Percentiles rank a stretch among this genome's conserved stretches.
Evolutionary conservation across 2,113 vertebrate species (phyloP).

Genomic region (Anguilla japonica): DNA sequence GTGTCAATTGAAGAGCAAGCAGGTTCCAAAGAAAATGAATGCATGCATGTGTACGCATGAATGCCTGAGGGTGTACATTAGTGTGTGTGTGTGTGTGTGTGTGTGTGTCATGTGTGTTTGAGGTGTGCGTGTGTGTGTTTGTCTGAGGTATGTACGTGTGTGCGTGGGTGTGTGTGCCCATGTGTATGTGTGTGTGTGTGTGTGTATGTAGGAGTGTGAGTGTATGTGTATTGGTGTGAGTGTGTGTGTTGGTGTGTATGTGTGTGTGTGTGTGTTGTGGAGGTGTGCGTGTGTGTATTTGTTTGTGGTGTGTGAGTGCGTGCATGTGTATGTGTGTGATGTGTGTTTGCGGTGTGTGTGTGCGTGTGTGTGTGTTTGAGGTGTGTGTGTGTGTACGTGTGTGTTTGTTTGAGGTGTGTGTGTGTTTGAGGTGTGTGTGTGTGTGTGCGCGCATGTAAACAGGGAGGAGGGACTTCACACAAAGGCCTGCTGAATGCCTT

Average conservation of each 20-base stretch:
- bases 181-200: not conserved
- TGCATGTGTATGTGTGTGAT: not conserved
- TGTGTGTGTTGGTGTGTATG: not conserved
- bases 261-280: too few species aligned
- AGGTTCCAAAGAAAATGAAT: not conserved
- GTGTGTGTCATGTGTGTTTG: not conserved
- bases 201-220: not conserved
- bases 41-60: not conserved
- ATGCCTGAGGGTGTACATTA: not conserved
- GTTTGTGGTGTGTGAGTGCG: not conserved
- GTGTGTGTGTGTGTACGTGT: not conserved
- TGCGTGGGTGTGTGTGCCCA: not conserved
- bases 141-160: not conserved
- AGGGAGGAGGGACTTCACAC: conserved; percentile 47
- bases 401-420: not conserved
- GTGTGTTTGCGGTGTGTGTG: not conserved
- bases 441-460: not conserved
- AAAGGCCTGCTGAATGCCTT: conserved; percentile 48
- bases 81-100: not conserved
- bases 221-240: not conserved
- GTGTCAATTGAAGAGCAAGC: not conserved
- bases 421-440: too few species aligned
- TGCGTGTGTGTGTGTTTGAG: too few species aligned
- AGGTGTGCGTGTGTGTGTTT: not conserved
- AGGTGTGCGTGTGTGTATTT: too few species aligned